Evolutionary conservation across 2,888 invertebrate genomes (phyloP), one percentile per base, ranked within the genome.

Genomic region (Gryllus longicercus): DNA sequence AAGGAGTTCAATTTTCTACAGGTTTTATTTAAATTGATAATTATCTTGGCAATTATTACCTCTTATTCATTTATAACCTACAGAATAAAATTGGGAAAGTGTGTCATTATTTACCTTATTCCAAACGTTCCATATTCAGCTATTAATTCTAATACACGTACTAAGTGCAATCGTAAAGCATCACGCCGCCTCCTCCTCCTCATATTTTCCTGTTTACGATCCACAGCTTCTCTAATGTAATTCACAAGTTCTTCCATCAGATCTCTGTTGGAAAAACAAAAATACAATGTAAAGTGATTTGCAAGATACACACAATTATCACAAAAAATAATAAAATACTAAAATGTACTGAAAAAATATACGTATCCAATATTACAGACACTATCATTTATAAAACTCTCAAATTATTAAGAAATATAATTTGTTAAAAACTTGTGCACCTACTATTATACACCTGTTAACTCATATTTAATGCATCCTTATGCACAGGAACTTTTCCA

Each of bases 201-300:
- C 90, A 98, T 95, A 86, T 98, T 99, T 86, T 99, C 99, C 87
- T 98, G 98, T 86, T 98, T 99, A 78, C 96, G 92, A 86, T 99
- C 99, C 25, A 97, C 95, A 0, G 98, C 97, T 87, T 99, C 99
- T 23, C 98, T 93, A 81, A 99, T 92, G 83, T 96, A 93, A 0
- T 95, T 92, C 11, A 95, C 92, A 80, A 99, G 87, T 88, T 99
- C 99, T 85, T 99, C 99, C 92, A 99, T 95, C 81, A 99, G 89
- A 88, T 98, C 98, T 86, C 98, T 98, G 86, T 16, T 85, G 82
- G 83, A 49, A 38, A 38, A 38, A 38, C 38, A 38, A 38, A 38
- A 38, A 38, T 38, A 38, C 38, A 38, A 38, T 38, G 0, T 8
- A 38, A 38, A 38, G 5, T 38, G 38, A 76, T 75, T 74, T 63